A percentile compares a stretch with the other conserved stretches of the same genome.
Evolutionary conservation across 2,113 vertebrate genomes (phyloP).

Genomic region (Paradoxurus hermaphroditus): DNA sequence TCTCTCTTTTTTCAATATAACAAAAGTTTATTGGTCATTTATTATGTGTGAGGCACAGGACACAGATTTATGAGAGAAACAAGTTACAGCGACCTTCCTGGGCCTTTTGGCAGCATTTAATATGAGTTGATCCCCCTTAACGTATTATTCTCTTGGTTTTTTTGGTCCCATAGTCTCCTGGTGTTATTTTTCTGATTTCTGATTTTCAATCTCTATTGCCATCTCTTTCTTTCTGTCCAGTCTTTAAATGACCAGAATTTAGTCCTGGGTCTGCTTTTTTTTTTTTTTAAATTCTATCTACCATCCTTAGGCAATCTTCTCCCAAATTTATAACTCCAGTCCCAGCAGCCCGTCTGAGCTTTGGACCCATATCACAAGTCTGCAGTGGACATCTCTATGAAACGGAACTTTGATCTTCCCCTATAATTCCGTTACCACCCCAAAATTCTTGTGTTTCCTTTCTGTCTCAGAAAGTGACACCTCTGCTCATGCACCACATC

Average conservation of each 20-base stretch:
- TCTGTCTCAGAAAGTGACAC: not conserved
- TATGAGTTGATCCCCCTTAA: not conserved
- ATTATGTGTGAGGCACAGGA: not conserved
- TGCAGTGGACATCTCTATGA: not conserved
- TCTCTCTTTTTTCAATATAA: not conserved
- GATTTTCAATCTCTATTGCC: not conserved
- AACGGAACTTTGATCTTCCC: not conserved
- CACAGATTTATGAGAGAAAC: not conserved
- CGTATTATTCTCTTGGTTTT: not conserved
- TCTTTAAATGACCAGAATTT: not conserved
- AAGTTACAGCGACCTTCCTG: not conserved
- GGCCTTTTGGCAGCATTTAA: not conserved
- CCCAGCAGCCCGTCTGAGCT: not conserved
- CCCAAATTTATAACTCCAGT: not conserved
- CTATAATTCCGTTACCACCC: not conserved
- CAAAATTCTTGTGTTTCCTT: not conserved
- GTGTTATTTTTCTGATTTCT: constrained; percentile 17
- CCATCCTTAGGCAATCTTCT: not conserved
- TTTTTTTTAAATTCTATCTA: not conserved
- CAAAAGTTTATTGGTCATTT: not conserved
- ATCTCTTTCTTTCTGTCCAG: not conserved
- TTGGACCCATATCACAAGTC: not conserved
- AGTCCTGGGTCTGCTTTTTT: not conserved
- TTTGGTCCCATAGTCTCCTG: not conserved
- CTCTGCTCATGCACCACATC: not conserved